These are phyloP conservation scores for Urechis unicinctus DNA, from an alignment of 2,888 invertebrate species.

Conservation along the genomic window DNA sequence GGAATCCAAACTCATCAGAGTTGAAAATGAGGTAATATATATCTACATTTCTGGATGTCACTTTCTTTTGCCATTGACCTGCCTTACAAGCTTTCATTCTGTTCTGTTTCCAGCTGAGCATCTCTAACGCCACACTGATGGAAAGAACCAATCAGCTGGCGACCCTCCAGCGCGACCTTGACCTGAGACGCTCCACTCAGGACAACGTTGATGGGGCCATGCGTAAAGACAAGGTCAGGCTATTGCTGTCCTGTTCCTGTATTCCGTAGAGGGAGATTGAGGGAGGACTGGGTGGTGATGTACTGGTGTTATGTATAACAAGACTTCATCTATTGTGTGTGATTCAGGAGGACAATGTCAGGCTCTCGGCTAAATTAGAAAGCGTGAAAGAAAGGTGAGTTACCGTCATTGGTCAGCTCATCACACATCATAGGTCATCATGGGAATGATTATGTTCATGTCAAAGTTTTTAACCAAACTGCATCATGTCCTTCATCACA, in stretches of 20 bases:
- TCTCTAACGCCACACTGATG: conserved; percentile 35
- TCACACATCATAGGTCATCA: too few species aligned
- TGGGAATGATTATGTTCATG: too few species aligned
- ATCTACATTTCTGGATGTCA: background rate
- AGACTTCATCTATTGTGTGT: background rate
- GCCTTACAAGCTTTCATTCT: too few species aligned
- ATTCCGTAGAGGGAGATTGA: background rate
- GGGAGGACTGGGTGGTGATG: background rate
- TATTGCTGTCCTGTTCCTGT: background rate
- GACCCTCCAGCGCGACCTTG: conserved; percentile 33
- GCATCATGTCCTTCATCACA: too few species aligned
- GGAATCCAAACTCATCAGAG: background rate
- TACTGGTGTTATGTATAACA: background rate
- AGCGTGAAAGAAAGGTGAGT: background rate
- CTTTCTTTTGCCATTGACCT: background rate
- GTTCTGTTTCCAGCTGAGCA: conserved; percentile 34
- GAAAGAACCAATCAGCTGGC: conserved; percentile 36
- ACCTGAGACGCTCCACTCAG: conserved; percentile 29
- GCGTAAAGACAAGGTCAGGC: conserved; percentile 34
- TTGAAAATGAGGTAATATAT: conserved; percentile 6
- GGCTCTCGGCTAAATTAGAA: background rate
- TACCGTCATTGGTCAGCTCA: too few species aligned
- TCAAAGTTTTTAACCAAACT: too few species aligned
- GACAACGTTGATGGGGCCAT: conserved; percentile 31
- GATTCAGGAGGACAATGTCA: background rate